Base-by-base conservation (phyloP, 2,113 vertebrate species). In the Phylloscopus trochilus region DNA sequence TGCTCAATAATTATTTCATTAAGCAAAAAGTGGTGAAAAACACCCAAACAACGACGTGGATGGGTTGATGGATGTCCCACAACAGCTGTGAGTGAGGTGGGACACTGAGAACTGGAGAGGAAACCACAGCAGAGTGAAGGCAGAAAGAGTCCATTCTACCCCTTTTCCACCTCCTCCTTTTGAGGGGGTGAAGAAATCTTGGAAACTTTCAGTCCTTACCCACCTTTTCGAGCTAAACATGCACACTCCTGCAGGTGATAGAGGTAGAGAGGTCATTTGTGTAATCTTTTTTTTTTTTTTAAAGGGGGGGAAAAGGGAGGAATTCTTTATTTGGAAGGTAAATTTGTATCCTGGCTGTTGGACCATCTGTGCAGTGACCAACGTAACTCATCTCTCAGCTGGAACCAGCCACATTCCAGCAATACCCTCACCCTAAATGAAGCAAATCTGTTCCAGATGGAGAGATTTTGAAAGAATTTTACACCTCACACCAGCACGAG, bases 171-270 rank as follows among this genome's bases (percentile, higher is more conserved):
- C 30, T 83, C n/a, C 35, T 92, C 15, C 8, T 63, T 76, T 59
- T 22, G 11, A 7, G 15, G 27, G 10, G 10, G 6, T 31, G 58
- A 84, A 82, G 18, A 63, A 67, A 33, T 15, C 33, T 55, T 43
- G 22, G 24, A 39, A 74, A n/a, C 15, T 47, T 80, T 35, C 37
- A 74, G 55, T 27, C 51, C 5, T 76, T 30, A 20, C 14, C 11
- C 10, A 14, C 4, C 11, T 43, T 44, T 88, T 76, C 16, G 58
- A 69, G 35, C 4, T 56, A 66, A 77, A 31, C 19, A 13, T 6
- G 19, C 3, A 12, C 8, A 8, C 3, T 64, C 11, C 1, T 39
- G 18, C 33, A 72, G 46, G 23, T 53, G 52, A 23, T 0, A 33
- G 16, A 73, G 6, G 31, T 10, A 47, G 9, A 46, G 13, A 16